Evolutionary conservation across 1,140 invertebrate genomes (phyloP).

Genomic region (Phymastichus coffea): DNA sequence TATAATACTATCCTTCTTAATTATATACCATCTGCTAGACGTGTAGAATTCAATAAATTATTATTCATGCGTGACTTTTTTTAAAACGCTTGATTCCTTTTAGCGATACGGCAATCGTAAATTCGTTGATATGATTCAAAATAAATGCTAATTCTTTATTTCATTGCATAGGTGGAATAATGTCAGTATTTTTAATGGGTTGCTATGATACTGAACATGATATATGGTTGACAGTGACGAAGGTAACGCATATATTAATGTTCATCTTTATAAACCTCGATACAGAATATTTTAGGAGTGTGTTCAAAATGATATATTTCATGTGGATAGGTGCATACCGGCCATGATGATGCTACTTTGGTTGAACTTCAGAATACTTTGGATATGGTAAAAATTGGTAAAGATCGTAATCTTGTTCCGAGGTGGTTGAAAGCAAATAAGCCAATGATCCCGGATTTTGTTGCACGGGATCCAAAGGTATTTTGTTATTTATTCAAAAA

Average conservation of each 20-base stretch:
- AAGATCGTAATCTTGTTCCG: slow-evolving; percentile 71
- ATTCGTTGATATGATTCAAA: no score
- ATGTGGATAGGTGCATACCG: slow-evolving; percentile 76
- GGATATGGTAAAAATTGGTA: slow-evolving; percentile 80
- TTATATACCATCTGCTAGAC: no score
- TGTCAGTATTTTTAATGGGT: slow-evolving; percentile 92
- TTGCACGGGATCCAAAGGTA: slow-evolving; percentile 77
- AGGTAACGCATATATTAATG: slow-evolving; percentile 47
- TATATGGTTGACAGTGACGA: slow-evolving; percentile 84
- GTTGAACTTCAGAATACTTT: slow-evolving; percentile 74
- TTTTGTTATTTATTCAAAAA: no score
- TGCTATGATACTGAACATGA: slow-evolving; percentile 71
- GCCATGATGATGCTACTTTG: slow-evolving; percentile 83
- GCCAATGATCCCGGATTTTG: slow-evolving; percentile 84
- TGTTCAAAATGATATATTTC: background rate
- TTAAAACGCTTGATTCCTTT: no score
- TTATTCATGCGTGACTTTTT: no score
- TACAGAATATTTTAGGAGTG: no score
- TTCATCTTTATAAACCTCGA: no score
- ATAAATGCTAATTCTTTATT: no score
- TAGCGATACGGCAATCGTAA: no score
- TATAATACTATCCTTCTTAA: no score
- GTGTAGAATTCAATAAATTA: no score
- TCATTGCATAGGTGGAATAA: slow-evolving; percentile 87
- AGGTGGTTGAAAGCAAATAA: slow-evolving; percentile 82